These are phyloP conservation scores for Hypanus sabinus DNA, from an alignment of 2,113 vertebrate species.

Conservation along the genomic window DNA sequence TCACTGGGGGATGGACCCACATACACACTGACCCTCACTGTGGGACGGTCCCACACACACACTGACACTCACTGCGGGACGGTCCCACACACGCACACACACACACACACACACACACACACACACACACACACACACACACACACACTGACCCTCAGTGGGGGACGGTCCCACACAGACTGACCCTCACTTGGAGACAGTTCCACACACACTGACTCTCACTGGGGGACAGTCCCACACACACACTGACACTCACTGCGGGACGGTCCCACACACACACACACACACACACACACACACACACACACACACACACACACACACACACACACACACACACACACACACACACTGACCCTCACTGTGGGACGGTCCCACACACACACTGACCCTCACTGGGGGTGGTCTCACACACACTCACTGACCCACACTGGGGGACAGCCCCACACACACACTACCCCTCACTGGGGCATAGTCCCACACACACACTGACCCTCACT, in stretches of 20 bases:
- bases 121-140: too few relatives aligned
- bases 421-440: neutral
- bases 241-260: too few relatives aligned
- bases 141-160: neutral
- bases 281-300: neutral
- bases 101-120: too few relatives aligned
- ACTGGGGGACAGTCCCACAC: neutral
- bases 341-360: neutral
- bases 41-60: neutral
- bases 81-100: neutral
- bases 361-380: neutral
- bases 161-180: neutral
- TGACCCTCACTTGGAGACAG: neutral
- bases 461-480: too few relatives aligned
- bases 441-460: neutral
- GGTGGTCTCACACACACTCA: too few relatives aligned
- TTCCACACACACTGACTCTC: neutral
- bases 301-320: too few relatives aligned
- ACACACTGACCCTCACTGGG: neutral
- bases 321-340: too few relatives aligned
- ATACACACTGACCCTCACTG: neutral
- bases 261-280: too few relatives aligned
- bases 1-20: neutral
- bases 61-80: neutral
- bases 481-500: too few relatives aligned